phyloP scores from a whole-genome alignment of 2,113 vertebrate genomes.

The Phylloscopus trochiloides region DNA sequence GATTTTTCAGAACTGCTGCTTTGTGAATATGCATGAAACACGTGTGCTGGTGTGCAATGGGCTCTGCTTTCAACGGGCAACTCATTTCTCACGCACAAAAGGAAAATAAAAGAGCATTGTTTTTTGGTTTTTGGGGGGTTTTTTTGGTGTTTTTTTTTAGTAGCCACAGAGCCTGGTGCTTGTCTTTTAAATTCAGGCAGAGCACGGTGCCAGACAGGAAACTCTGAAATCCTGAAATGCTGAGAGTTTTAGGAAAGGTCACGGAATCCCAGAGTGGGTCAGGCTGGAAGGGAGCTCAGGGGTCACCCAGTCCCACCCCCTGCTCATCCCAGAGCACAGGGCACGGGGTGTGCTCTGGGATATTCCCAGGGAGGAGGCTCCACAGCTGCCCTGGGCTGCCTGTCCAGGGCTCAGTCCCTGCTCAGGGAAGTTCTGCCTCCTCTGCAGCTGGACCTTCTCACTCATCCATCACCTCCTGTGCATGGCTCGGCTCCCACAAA shows the following conservation, averaged over 20 bases:
- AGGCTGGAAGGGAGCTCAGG: neutral
- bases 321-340: neutral
- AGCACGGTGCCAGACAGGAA: neutral
- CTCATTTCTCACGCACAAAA: constrained; percentile 8
- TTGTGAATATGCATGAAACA: constrained; percentile 29
- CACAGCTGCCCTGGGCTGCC: neutral
- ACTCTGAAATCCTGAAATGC: neutral
- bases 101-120: neutral
- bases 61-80: neutral
- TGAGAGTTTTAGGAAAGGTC: neutral
- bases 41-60: neutral
- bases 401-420: neutral
- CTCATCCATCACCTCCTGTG: neutral
- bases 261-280: neutral
- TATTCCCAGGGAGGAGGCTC: neutral
- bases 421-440: neutral
- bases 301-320: rapidly evolving
- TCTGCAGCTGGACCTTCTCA: neutral
- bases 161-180: neutral
- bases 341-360: neutral
- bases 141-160: neutral
- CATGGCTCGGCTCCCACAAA: neutral
- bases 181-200: neutral
- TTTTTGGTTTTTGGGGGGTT: too few relatives aligned
- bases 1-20: neutral